Evolutionary conservation across 37 sponge, comb jelly and placozoan genomes (phyloP).

Genomic region (Diacarnus erythraeanus): DNA sequence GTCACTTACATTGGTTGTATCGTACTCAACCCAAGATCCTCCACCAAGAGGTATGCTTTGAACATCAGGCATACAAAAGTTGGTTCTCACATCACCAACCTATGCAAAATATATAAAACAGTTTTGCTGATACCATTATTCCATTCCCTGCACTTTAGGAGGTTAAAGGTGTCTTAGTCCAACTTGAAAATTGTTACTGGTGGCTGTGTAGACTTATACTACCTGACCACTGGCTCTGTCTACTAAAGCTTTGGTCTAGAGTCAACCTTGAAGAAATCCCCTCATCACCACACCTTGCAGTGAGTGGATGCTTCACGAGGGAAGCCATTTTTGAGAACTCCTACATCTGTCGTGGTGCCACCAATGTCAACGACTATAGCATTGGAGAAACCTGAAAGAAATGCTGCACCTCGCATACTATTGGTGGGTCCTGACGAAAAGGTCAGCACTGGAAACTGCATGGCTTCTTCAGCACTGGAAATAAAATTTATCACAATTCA

Average conservation of each 20-base stretch:
- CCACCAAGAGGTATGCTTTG: constrained; percentile 82
- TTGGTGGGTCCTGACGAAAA: constrained; percentile 90
- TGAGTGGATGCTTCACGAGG: constrained; percentile 78
- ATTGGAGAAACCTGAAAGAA: constrained; percentile 61
- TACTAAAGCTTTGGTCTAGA: too few species aligned
- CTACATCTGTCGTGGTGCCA: constrained; percentile 84
- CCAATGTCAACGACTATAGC: constrained; percentile 88
- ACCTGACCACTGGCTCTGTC: too few species aligned
- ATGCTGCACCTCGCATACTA: constrained; percentile 87
- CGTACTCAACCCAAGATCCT: constrained; percentile 48
- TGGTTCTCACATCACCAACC: constrained; percentile 81
- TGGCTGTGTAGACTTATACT: too few species aligned
- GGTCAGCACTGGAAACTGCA: constrained; percentile 69
- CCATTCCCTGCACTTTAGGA: too few species aligned
- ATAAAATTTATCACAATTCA: too few species aligned
- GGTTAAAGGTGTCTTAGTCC: too few species aligned
- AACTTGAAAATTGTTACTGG: too few species aligned
- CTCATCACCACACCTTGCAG: constrained; percentile 40
- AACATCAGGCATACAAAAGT: constrained; percentile 82
- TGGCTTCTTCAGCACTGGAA: constrained; percentile 59
- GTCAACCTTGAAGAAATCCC: too few species aligned
- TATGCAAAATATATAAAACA: background rate
- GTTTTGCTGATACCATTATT: background rate
- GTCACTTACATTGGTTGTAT: constrained; percentile 8
- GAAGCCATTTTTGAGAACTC: constrained; percentile 71